phyloP scores from a whole-genome alignment of 2,888 invertebrate species.

The Morpho helenor region DNA sequence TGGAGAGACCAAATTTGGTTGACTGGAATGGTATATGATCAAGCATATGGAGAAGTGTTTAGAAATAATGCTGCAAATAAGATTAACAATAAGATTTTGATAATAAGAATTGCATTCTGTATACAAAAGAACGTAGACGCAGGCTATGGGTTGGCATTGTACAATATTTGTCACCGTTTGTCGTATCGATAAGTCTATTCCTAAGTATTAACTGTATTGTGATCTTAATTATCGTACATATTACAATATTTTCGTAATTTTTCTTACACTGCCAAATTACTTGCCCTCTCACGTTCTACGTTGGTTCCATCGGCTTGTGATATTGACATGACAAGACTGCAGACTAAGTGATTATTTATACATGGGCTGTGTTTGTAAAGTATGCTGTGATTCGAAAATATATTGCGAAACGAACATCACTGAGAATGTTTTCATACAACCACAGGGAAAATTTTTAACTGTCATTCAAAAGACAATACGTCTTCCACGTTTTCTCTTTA shows the following conservation, averaged over 20 bases:
- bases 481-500: no score
- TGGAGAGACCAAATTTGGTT: no score
- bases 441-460: no score
- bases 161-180: constrained; percentile 48
- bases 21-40: background rate
- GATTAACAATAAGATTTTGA: constrained; percentile 3
- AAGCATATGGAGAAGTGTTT: background rate
- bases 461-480: no score
- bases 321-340: constrained; percentile 50
- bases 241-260: constrained; percentile 51
- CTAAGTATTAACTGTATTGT: constrained; percentile 76
- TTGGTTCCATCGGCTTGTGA: constrained; percentile 56
- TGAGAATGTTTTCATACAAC: no score
- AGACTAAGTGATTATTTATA: constrained; percentile 34
- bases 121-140: background rate
- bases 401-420: background rate
- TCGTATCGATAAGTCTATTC: constrained; percentile 63
- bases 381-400: constrained; percentile 12
- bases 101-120: background rate
- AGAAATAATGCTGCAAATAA: background rate
- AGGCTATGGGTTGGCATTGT: constrained; percentile 38
- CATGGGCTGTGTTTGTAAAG: constrained; percentile 42
- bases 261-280: constrained; percentile 60
- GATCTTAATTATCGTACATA: constrained; percentile 68
- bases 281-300: constrained; percentile 41